Evolutionary conservation across 2,888 invertebrate species (phyloP).

Genomic region (Uropetala carovei): DNA sequence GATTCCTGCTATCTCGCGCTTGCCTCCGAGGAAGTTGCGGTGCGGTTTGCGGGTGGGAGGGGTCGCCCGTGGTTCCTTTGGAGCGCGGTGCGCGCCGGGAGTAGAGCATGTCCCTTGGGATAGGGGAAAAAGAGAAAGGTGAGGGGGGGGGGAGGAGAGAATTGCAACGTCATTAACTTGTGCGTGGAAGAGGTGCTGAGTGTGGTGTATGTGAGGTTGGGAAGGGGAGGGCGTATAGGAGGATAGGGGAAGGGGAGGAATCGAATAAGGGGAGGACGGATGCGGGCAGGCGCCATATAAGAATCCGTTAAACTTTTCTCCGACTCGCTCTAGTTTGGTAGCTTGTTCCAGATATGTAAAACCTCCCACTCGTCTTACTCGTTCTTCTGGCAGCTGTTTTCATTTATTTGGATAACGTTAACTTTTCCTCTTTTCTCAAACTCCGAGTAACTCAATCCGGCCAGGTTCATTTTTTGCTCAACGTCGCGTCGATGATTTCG

Average conservation of each 20-base stretch:
- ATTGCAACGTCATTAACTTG: conserved; percentile 32
- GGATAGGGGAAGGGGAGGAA: neutral
- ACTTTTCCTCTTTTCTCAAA: no score
- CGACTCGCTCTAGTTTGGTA: no score
- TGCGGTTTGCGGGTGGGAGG: neutral
- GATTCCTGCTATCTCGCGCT: neutral
- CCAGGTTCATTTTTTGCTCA: no score
- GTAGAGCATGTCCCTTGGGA: neutral
- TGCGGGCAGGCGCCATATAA: neutral
- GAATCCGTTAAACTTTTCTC: no score
- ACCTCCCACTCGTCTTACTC: no score
- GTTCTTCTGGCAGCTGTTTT: no score
- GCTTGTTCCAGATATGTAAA: no score
- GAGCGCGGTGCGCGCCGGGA: neutral
- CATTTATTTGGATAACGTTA: no score
- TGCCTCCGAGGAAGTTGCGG: neutral
- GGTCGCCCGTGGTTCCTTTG: neutral
- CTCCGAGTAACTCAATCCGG: no score
- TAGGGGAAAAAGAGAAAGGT: neutral
- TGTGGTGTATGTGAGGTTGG: neutral
- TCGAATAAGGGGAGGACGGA: neutral
- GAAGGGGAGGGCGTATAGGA: neutral
- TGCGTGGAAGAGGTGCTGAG: conserved; percentile 16
- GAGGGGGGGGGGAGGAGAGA: no score
- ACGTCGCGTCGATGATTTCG: no score